A percentile compares a stretch with the other conserved stretches of the same genome.
Conservation (phyloP, 2,113 vertebrate species). For the Capricornis sumatraensis region DNA sequence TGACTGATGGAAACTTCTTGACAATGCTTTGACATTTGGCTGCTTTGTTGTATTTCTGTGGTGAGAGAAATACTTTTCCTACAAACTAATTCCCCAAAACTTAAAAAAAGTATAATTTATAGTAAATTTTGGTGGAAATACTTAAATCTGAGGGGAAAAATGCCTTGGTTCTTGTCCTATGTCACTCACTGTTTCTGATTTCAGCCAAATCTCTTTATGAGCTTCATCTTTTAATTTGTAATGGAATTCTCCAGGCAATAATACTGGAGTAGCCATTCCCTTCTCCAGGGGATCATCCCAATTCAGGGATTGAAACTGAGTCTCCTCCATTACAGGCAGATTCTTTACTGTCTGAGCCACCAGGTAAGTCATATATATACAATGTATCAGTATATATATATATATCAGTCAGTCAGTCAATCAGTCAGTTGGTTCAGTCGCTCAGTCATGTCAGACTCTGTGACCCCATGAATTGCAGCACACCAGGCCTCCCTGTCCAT, state of each 20-base stretch:
- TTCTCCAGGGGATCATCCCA: background rate
- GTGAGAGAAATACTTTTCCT: background rate
- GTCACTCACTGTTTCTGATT: background rate
- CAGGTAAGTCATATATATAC: background rate
- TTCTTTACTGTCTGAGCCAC: background rate
- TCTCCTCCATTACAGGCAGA: background rate
- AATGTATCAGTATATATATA: too few species aligned
- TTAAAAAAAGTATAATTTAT: background rate
- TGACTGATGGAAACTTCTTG: background rate
- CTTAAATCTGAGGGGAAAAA: background rate
- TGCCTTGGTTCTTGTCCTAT: background rate
- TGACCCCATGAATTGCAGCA: too few species aligned
- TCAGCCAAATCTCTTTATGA: background rate
- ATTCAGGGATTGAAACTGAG: background rate
- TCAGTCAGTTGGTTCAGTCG: too few species aligned
- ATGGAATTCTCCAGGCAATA: background rate
- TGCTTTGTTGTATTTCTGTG: background rate
- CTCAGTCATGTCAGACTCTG: too few species aligned
- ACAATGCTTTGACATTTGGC: background rate
- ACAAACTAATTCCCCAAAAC: background rate
- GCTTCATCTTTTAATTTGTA: background rate
- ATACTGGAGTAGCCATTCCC: background rate
- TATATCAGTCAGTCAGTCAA: too few species aligned
- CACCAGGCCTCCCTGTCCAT: too few species aligned
- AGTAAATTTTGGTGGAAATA: background rate